Evolutionary conservation across 2,113 vertebrate species (phyloP).

Genomic region (Neolamprologus modestus): DNA sequence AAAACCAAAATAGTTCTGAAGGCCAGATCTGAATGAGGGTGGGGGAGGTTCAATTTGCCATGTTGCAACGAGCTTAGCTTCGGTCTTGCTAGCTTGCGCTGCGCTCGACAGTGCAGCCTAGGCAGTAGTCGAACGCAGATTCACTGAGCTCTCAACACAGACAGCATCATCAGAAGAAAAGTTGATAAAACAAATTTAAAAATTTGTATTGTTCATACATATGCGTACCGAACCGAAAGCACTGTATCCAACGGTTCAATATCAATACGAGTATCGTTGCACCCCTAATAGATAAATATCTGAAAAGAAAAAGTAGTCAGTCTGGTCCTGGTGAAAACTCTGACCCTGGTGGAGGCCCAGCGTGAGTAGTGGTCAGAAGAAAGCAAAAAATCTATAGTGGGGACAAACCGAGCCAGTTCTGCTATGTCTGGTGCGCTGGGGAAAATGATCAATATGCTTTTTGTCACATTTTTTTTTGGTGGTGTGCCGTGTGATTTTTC

Average conservation of each 20-base stretch:
- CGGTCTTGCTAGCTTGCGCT: accelerated
- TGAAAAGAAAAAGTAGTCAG: neutral
- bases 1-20: accelerated
- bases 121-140: accelerated
- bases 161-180: neutral
- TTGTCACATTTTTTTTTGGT: neutral
- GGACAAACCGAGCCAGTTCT: neutral
- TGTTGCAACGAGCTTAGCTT: accelerated
- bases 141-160: accelerated
- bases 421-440: neutral
- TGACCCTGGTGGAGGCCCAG: neutral
- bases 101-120: accelerated
- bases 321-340: neutral
- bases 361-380: neutral
- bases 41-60: neutral
- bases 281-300: accelerated
- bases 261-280: neutral
- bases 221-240: accelerated
- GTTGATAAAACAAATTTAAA: accelerated
- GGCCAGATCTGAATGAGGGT: accelerated
- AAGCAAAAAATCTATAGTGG: neutral
- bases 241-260: neutral
- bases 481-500: accelerated
- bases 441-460: neutral
- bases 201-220: accelerated